Evolutionary conservation across 2,888 invertebrate species (phyloP).

Genomic region (Harpalus rubripes): DNA sequence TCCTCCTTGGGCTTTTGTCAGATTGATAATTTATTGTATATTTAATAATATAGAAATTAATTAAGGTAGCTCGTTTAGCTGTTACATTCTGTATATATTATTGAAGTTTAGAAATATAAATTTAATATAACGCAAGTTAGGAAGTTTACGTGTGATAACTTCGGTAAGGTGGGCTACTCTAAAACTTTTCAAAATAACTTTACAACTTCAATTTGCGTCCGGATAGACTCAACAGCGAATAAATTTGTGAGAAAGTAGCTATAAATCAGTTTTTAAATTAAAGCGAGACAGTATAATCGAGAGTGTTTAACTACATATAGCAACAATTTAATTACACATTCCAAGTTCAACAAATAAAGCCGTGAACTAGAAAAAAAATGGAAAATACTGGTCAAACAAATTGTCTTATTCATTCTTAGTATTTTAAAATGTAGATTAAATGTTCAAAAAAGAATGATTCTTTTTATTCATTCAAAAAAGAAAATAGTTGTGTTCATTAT

Average conservation of each 20-base stretch:
- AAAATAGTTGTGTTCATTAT: too few relatives aligned
- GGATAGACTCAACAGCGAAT: background rate
- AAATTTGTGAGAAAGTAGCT: slow-evolving; percentile 1
- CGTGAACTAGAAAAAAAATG: background rate
- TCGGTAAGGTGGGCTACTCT: background rate
- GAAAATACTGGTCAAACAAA: background rate
- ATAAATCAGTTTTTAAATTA: slow-evolving; percentile 13
- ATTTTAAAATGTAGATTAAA: too few relatives aligned
- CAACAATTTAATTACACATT: background rate
- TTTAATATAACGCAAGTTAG: background rate
- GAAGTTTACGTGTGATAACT: background rate
- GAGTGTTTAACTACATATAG: background rate
- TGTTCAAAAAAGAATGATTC: too few relatives aligned
- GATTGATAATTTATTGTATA: too few relatives aligned
- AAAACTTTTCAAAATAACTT: background rate
- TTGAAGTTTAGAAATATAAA: background rate
- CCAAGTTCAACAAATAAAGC: background rate
- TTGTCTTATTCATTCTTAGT: background rate
- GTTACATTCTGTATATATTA: too few relatives aligned
- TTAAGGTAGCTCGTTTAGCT: too few relatives aligned
- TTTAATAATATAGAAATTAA: too few relatives aligned
- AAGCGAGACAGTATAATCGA: background rate
- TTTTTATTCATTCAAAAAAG: too few relatives aligned
- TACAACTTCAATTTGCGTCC: slow-evolving; percentile 2
- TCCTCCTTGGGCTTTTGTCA: too few relatives aligned